These are phyloP conservation scores for Salvelinus namaycush DNA, from an alignment of 2,113 vertebrate genomes.

Conservation along the genomic window DNA sequence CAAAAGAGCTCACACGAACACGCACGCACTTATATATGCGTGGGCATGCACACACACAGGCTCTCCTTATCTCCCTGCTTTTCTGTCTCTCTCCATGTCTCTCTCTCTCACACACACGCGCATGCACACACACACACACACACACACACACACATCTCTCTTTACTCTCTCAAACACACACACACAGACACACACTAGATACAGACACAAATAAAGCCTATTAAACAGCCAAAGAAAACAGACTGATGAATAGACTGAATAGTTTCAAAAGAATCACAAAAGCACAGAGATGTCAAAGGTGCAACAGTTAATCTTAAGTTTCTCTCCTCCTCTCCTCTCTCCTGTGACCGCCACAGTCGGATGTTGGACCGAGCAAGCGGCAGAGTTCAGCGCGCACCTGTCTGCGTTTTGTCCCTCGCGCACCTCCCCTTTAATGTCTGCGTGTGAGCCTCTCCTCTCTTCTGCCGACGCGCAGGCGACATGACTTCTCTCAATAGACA, in stretches of 20 bases:
- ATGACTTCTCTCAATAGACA: constrained; percentile 34
- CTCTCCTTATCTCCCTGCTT: too few relatives aligned
- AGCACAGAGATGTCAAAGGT: constrained; percentile 32
- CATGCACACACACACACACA: too few relatives aligned
- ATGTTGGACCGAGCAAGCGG: not conserved
- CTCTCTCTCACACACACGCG: too few relatives aligned
- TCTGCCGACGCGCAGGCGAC: constrained; percentile 30
- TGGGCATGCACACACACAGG: too few relatives aligned
- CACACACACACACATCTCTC: too few relatives aligned
- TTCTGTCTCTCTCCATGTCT: too few relatives aligned
- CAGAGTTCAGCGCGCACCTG: constrained; percentile 51
- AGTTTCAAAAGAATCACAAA: constrained; percentile 14
- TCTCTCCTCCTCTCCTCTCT: constrained; percentile 53
- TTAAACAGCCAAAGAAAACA: constrained; percentile 3
- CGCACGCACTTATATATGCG: too few relatives aligned
- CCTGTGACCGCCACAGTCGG: not conserved
- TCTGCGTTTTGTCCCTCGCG: constrained; percentile 38
- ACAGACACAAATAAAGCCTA: not conserved
- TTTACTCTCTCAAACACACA: not conserved
- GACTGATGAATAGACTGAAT: not conserved
- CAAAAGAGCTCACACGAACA: too few relatives aligned
- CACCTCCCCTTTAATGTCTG: constrained; percentile 51
- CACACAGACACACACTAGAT: not conserved
- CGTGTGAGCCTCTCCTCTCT: constrained; percentile 27
- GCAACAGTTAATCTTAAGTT: constrained; percentile 55